phyloP scores from a whole-genome alignment of 2,797 vertebrate genomes.

The Halcyon badia region DNA sequence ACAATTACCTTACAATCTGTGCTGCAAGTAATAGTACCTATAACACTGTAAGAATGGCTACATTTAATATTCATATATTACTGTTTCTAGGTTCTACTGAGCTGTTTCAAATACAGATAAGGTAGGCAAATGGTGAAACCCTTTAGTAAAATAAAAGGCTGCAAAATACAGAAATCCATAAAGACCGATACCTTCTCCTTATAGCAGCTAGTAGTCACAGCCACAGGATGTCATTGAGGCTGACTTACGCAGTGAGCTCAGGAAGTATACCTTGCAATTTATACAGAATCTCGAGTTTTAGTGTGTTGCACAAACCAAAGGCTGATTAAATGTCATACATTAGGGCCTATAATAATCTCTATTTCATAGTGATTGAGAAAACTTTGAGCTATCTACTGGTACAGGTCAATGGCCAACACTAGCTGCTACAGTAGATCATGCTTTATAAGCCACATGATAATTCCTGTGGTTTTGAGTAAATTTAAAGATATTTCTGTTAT shows the following conservation, averaged over 20 bases:
- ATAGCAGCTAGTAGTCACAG: neutral
- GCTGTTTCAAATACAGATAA: neutral
- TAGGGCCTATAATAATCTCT: neutral
- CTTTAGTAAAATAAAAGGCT: neutral
- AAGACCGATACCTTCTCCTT: neutral
- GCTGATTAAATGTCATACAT: neutral
- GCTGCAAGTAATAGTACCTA: neutral
- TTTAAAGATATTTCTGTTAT: neutral
- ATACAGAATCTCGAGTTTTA: neutral
- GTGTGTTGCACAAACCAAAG: neutral
- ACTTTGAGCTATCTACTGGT: neutral
- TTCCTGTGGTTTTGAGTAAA: neutral
- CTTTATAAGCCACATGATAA: neutral
- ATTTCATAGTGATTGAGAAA: neutral
- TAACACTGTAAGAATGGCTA: neutral
- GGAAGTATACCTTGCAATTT: neutral
- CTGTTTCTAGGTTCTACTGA: neutral
- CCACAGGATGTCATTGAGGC: neutral
- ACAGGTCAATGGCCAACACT: neutral
- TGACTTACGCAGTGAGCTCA: neutral
- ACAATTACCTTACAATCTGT: neutral
- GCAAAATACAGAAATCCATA: neutral
- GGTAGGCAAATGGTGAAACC: neutral
- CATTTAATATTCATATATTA: neutral
- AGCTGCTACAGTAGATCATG: neutral